Percentiles rank a stretch among this genome's conserved stretches.
Conservation (phyloP, 2,113 vertebrate species). For the Tragulus kanchil region DNA sequence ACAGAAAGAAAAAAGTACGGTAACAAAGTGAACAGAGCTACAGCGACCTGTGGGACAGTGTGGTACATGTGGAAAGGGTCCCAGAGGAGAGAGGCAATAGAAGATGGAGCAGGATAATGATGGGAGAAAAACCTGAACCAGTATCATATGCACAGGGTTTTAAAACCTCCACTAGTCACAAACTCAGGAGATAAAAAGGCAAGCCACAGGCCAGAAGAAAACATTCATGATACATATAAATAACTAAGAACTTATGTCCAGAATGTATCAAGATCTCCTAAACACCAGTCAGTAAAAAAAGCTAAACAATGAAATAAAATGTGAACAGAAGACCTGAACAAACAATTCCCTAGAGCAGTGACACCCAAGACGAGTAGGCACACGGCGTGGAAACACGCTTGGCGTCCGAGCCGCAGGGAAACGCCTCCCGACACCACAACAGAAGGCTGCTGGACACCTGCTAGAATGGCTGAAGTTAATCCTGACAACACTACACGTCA, state of each 20-base stretch:
- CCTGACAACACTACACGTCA: fast-evolving
- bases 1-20: fast-evolving
- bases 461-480: fast-evolving
- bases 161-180: neutral
- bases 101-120: neutral
- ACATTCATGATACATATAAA: fast-evolving
- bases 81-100: neutral
- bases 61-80: fast-evolving
- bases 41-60: neutral
- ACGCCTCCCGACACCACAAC: fast-evolving
- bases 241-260: neutral
- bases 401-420: neutral
- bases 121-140: neutral
- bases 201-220: neutral
- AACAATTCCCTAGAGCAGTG: neutral
- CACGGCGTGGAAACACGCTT: fast-evolving
- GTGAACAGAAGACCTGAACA: neutral
- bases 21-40: neutral
- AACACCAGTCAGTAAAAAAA: neutral
- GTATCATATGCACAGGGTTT: neutral
- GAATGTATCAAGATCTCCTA: neutral
- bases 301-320: neutral
- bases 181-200: neutral
- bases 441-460: fast-evolving
- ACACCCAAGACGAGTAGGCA: neutral